Evolutionary conservation across 2,888 invertebrate species (phyloP), one percentile per base, ranked within the genome.

Genomic region (Pteria penguin): DNA sequence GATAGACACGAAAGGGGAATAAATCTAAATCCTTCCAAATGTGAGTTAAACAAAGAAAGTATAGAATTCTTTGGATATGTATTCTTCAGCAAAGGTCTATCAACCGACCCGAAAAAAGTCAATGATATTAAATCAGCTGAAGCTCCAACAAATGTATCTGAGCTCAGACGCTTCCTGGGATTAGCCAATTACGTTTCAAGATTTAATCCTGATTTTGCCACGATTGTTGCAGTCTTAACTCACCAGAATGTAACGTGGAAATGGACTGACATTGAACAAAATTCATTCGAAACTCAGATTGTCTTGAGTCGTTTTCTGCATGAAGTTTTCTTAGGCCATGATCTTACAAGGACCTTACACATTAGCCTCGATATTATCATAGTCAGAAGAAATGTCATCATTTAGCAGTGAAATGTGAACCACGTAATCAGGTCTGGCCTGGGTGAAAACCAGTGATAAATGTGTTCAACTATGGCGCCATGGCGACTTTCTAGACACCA

Each of bases 1-100:
- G 77, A 81, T 33, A 57, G 31, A 24, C 14, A 60, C 27, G 65
- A 72, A 61, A 70, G 61, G 22, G 68, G 70, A n/a, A 29, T 78
- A 11, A 75, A 76, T 36, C 18, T 79, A 5, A 79, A 79, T 54
- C 57, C 71, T 22, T 14, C 26, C 8, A 79, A 76, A 52, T 79
- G 76, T 72, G 68, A 70, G 24, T 76, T 80, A 36, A 58, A 71
- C 36, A 31, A 68, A 45, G 14, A 33, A n/a, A 32, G 70, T 31
- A 14, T 80, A 27, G 71, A 72, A 29, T 82, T 80, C 58, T 70
- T 60, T 60, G 69, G 69, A 26, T 70, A 70, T 27, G 26, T 1
- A 3, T 60, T 70, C 2, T 32, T 4, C 11, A 33, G 22, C 26
- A 33, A 70, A 33, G 36, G 60, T 14, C 36, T 70, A 18, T 70